A percentile compares a stretch with the other conserved stretches of the same genome.
phyloP scores from a whole-genome alignment of 1,140 invertebrate species.

The Zaprionus capensis region DNA sequence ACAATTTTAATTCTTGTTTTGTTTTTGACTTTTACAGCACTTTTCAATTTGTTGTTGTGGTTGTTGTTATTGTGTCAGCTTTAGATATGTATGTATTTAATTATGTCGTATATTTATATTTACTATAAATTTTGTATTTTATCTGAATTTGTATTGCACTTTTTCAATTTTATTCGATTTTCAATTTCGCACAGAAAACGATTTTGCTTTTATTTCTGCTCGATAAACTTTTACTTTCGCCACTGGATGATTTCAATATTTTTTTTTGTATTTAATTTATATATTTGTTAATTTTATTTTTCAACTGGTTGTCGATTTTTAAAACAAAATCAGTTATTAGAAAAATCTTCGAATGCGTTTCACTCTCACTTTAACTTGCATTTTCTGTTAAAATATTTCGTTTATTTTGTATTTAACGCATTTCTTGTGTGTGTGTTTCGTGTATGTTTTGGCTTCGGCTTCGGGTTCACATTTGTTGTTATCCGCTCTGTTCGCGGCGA shows the following conservation, averaged over 20 bases:
- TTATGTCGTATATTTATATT: conserved; percentile 25
- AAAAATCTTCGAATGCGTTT: conserved; percentile 23
- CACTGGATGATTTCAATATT: conserved; percentile 30
- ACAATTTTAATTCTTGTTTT: conserved; percentile 47
- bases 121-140: conserved; percentile 27
- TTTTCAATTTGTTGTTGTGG: conserved; percentile 22
- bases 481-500: conserved; percentile 56
- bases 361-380: conserved; percentile 45
- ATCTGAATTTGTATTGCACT: conserved; percentile 62
- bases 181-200: conserved; percentile 49
- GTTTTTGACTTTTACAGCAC: conserved; percentile 33
- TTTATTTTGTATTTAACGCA: conserved; percentile 29
- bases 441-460: conserved; percentile 27
- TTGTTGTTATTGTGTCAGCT: conserved; percentile 21
- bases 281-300: conserved; percentile 12
- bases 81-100: conserved; percentile 50
- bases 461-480: conserved; percentile 39
- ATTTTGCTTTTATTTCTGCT: conserved; percentile 10
- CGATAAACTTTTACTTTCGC: conserved; percentile 25
- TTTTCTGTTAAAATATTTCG: conserved; percentile 36
- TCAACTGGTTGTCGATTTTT: conserved; percentile 70
- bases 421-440: conserved; percentile 36
- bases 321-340: conserved; percentile 75
- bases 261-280: conserved; percentile 3
- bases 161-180: conserved; percentile 64